A percentile compares a stretch with the other conserved stretches of the same genome.
Evolutionary conservation across 2,888 invertebrate genomes (phyloP).

Genomic region (Drosophila testacea): DNA sequence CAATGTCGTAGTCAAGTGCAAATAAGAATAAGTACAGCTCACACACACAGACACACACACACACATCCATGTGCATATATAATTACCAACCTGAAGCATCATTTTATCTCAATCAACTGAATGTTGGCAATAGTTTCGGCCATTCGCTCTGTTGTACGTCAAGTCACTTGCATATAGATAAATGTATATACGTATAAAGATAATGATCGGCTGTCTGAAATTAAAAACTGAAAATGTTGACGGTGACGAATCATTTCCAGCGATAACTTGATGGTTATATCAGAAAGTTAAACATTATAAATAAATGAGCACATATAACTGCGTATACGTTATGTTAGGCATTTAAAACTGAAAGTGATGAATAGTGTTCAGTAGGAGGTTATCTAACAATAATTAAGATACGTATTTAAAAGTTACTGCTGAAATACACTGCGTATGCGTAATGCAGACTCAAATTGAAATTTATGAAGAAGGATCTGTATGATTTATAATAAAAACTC

Average conservation of each 20-base stretch:
- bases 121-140: constrained; percentile 10
- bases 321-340: constrained; percentile 13
- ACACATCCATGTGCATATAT: constrained; percentile 11
- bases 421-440: not conserved
- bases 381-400: not conserved
- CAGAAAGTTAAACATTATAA: not conserved
- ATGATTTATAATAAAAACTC: too few relatives aligned
- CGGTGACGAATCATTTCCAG: constrained; percentile 6
- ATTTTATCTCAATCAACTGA: constrained; percentile 17
- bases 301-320: not conserved
- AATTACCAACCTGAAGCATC: constrained; percentile 16
- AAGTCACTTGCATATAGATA: constrained; percentile 5
- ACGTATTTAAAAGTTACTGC: not conserved
- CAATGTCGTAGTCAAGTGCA: constrained; percentile 20
- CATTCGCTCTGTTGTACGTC: constrained; percentile 2
- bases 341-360: constrained; percentile 2
- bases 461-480: not conserved
- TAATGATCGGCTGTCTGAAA: constrained; percentile 11
- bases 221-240: constrained; percentile 3
- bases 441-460: not conserved
- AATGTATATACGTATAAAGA: constrained; percentile 1
- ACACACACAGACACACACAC: not conserved
- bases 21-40: constrained; percentile 13
- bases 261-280: not conserved
- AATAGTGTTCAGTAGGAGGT: not conserved